These are phyloP conservation scores for Lagria hirta DNA, from an alignment of 2,888 invertebrate genomes.

Conservation along the genomic window DNA sequence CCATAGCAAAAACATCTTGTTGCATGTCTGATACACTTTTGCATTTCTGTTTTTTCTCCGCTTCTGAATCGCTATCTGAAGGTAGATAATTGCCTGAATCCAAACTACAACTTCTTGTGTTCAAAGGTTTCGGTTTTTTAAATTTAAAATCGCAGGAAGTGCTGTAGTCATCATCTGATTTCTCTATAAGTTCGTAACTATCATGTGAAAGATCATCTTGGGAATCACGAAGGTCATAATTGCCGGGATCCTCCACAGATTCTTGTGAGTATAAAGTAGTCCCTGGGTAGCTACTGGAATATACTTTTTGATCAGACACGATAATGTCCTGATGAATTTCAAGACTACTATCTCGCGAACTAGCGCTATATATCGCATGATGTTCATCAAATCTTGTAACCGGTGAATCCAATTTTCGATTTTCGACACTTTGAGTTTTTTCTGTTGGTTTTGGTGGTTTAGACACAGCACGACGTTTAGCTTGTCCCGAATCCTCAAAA, in stretches of 20 bases:
- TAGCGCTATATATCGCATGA: conserved; percentile 63
- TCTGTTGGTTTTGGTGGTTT: conserved; percentile 55
- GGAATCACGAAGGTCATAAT: conserved; percentile 67
- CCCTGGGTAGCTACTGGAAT: conserved; percentile 85
- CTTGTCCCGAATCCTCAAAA: conserved; percentile 70
- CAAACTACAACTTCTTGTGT: conserved; percentile 67
- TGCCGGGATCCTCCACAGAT: conserved; percentile 65
- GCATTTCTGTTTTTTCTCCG: conserved; percentile 61
- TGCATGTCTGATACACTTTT: conserved; percentile 70
- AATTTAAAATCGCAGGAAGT: conserved; percentile 51
- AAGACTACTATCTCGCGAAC: conserved; percentile 63
- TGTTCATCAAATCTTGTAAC: conserved; percentile 73
- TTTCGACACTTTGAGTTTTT: conserved; percentile 46
- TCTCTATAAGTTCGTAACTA: conserved; percentile 82
- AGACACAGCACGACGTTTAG: conserved; percentile 59
- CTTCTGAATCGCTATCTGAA: conserved; percentile 71
- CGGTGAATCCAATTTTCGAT: conserved; percentile 65
- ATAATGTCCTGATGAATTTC: conserved; percentile 69
- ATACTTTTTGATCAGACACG: conserved; percentile 69
- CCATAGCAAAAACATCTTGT: conserved; percentile 75
- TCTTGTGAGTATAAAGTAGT: conserved; percentile 66
- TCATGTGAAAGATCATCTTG: conserved; percentile 88
- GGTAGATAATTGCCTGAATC: conserved; percentile 77
- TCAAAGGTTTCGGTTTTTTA: conserved; percentile 44
- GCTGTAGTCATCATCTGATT: conserved; percentile 68